These are phyloP conservation scores for Rhineura floridana DNA, from an alignment of 2,113 vertebrate genomes.

Conservation along the genomic window DNA sequence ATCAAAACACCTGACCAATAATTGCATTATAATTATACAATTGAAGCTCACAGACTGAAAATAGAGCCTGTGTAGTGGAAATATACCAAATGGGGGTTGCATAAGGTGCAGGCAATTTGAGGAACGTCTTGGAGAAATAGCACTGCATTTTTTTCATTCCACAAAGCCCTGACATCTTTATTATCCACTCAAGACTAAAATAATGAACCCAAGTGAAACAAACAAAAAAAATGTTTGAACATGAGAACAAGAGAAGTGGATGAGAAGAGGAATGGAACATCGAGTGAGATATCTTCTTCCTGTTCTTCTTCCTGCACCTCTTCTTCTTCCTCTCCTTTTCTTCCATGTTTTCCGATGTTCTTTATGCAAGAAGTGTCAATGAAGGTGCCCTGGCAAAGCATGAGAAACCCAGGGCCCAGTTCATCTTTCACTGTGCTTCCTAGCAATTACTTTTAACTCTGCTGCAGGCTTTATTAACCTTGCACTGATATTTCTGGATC, in stretches of 20 bases:
- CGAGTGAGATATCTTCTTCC: slow-evolving; percentile 58
- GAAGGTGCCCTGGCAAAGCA: background rate
- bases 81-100: background rate
- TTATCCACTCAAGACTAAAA: slow-evolving; percentile 19
- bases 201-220: background rate
- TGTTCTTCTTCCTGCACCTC: slow-evolving; percentile 16
- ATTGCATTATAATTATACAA: slow-evolving; percentile 24
- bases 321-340: too few species aligned
- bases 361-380: slow-evolving; percentile 49
- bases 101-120: background rate
- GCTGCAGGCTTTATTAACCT: slow-evolving; percentile 50
- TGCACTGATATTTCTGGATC: slow-evolving; percentile 19
- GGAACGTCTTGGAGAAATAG: slow-evolving; percentile 1
- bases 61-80: slow-evolving; percentile 9
- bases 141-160: background rate
- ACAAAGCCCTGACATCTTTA: slow-evolving; percentile 24
- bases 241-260: slow-evolving; percentile 35
- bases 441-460: too few species aligned
- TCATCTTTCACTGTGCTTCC: too few species aligned
- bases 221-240: slow-evolving; percentile 17
- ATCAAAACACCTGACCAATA: background rate
- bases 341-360: slow-evolving; percentile 44
- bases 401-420: too few species aligned
- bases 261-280: background rate
- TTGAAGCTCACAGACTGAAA: slow-evolving; percentile 18